Percentiles rank a stretch among this genome's conserved stretches.
Evolutionary conservation across 2,888 invertebrate genomes (phyloP).

Genomic region (Synergus itoensis): DNA sequence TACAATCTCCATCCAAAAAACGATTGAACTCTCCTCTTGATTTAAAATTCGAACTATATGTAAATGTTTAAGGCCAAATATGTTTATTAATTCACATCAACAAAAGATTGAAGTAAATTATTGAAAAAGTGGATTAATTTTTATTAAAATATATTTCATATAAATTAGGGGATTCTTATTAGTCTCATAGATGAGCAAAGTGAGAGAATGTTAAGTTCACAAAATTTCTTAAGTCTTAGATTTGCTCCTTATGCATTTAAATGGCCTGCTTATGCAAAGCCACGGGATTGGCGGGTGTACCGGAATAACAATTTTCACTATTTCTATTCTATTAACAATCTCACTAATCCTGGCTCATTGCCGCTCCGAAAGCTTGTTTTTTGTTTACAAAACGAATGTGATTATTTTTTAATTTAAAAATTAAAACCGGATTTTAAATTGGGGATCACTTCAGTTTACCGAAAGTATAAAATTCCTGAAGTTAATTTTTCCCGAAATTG

Average conservation of each 20-base stretch:
- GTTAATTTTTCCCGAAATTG: too few relatives aligned
- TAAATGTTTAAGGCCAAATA: neutral
- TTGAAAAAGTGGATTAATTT: neutral
- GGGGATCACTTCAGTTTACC: neutral
- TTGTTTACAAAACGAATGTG: neutral
- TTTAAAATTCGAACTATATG: neutral
- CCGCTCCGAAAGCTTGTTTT: neutral
- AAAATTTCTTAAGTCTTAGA: conserved; percentile 28
- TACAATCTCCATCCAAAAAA: neutral
- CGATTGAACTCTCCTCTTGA: neutral
- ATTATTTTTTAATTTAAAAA: neutral
- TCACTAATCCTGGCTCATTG: conserved; percentile 5
- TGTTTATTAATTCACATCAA: neutral
- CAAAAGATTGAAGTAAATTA: too few relatives aligned
- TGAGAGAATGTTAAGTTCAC: conserved; percentile 27
- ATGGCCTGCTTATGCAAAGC: conserved; percentile 30
- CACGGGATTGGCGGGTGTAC: conserved; percentile 17
- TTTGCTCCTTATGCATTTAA: conserved; percentile 37
- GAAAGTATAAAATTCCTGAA: too few relatives aligned
- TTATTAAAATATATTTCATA: neutral
- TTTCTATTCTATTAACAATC: conserved; percentile 35
- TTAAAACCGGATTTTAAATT: neutral
- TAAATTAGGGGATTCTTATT: conserved; percentile 7
- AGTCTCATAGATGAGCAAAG: conserved; percentile 9
- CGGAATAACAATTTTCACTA: conserved; percentile 36